Evolutionary conservation across 37 sponge, comb jelly and placozoan species (phyloP).

Genomic region (Cladorhizidae sp.): DNA sequence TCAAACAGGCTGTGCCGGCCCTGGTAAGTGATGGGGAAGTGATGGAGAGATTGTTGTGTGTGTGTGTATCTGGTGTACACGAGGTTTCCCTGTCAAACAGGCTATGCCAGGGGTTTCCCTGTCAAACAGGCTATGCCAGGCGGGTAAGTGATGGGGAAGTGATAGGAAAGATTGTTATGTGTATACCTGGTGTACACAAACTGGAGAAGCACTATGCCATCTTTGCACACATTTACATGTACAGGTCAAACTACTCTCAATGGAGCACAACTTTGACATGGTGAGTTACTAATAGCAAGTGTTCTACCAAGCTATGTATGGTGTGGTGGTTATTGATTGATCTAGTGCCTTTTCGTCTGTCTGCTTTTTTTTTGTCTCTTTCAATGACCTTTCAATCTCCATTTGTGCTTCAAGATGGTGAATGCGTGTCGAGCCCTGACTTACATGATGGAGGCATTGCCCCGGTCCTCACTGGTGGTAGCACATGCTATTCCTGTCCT

Average conservation of each 20-base stretch:
- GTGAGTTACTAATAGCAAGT: slow-evolving; percentile 35
- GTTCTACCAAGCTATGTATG: background rate
- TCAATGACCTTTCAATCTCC: background rate
- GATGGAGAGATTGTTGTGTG: background rate
- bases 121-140: slow-evolving; percentile 89
- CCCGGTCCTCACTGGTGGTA: slow-evolving; percentile 73
- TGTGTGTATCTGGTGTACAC: slow-evolving; percentile 7
- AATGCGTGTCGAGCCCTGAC: slow-evolving; percentile 95
- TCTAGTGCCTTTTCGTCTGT: background rate
- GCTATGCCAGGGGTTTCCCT: slow-evolving; percentile 95
- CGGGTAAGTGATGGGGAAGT: slow-evolving; percentile 46
- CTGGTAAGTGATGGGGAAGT: slow-evolving; percentile 59
- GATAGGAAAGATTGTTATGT: background rate
- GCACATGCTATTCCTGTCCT: slow-evolving; percentile 80
- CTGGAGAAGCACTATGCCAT: background rate
- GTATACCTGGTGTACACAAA: background rate
- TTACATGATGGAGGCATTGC: slow-evolving; percentile 97
- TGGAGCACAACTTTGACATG: slow-evolving; percentile 96
- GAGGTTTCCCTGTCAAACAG: too few relatives aligned
- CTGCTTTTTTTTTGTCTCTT: background rate
- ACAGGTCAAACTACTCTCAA: slow-evolving; percentile 69
- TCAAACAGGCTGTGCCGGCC: slow-evolving; percentile 87
- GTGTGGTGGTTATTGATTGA: background rate
- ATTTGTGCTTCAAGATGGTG: slow-evolving; percentile 56
- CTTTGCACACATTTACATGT: background rate